Evolutionary conservation across 2,797 vertebrate species (phyloP), one percentile per base, ranked within the genome.

Genomic region (Diceros bicornis): DNA sequence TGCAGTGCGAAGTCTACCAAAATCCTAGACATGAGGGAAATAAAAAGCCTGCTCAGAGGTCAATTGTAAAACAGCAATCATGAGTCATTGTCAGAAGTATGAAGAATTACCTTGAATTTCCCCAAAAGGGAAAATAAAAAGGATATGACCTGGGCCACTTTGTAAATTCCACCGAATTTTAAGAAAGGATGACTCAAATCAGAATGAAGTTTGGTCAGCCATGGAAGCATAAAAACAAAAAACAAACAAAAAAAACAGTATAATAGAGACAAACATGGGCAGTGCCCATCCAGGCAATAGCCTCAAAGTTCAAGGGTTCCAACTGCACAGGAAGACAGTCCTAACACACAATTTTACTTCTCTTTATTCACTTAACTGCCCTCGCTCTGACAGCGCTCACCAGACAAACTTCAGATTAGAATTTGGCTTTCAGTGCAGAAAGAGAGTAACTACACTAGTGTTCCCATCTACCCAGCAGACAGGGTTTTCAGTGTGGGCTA

Each of bases 41-140:
- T 34, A 27, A 47, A 32, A 88, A 83, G 17, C 1, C n/a, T 83
- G 7, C 62, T 41, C 20, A 62, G 59, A 69, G 9, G 6, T 44
- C 61, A 93, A 92, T 16, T 59, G 50, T 57, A 69, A 62, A 62
- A 61, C 17, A 52, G 34, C 55, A 59, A 74, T 66, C n/a, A 55
- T 3, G 21, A n/a, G 8, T 69, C 57, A 18, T 12, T 52, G 20
- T 14, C 18, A 57, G 57, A 78, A 23, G 17, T 55, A 32, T 32
- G 3, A 74, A 96, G 52, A 66, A 25, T 88, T 17, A 75, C n/a
- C 17, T 90, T 59, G 72, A 44, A 52, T 81, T 82, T 52, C 23
- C 9, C 16, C 23, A 4, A 17, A 6, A 2, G 18, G 17, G 1
- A 6, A 3, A 7, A 41, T 1, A 18, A n/a, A 11, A n/a, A 21